Evolutionary conservation across 1,140 invertebrate genomes (phyloP), one percentile per base, ranked within the genome.

Genomic region (Trigoniulus corallinus): DNA sequence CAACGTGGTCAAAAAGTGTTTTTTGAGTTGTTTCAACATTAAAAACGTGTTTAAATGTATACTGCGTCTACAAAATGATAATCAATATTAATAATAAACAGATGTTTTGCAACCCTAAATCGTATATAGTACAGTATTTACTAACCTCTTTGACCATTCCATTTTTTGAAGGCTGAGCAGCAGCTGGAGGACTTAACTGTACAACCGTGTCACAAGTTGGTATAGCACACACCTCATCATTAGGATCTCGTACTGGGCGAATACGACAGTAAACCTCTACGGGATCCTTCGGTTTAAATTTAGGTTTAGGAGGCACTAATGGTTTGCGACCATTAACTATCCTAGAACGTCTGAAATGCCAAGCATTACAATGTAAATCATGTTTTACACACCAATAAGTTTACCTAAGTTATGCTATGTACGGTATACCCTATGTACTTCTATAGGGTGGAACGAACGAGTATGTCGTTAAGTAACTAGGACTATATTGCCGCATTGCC

Each of bases 191-290:
- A 2, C 72, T 72, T 22, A 93, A 64, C 3, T 78, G 65, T 20
- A 88, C 67, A 12, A 77, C 78, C 20, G 75, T 79, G 0, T 80
- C 70, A 42, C 80, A 81, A 43, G 82, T 62, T 27, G 84, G 72
- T 61, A 76, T 79, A 52, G 93, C 74, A 64, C 84, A 89, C 0
- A 75, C 70, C 18, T 67, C 55, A 62, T 81, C 82, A 40, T 64
- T 72, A 13, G 73, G 66, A 54, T 75, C 72, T 55, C 80, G 77
- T 58, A 85, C 70, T 0, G 87, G 86, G 15, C 83, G 71, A 26
- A 91, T 65, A 39, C 88, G 72, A 61, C 86, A 91, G 61, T 77
- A 92, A 1, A 93, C 87, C 72, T 88, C 76, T 0, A 91, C 82
- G 0, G 84, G 81, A 61, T 84, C 81, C 47, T 60, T 57, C 1